These are phyloP conservation scores for Chymomyza fuscimana DNA, from an alignment of 2,888 invertebrate genomes.

Conservation along the genomic window DNA sequence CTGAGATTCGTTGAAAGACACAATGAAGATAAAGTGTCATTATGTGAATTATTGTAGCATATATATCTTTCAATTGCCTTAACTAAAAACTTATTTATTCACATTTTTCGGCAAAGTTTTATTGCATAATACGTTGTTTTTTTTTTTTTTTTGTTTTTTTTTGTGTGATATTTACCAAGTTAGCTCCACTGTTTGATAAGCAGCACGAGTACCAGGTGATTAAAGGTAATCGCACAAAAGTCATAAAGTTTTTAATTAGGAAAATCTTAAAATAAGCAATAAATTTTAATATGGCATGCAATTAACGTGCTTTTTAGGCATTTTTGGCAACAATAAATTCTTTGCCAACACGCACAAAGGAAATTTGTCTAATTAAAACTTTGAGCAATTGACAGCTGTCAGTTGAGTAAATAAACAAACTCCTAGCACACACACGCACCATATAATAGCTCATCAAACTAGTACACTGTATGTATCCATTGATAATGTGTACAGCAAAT, in stretches of 20 bases:
- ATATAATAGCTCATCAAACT: slow-evolving; percentile 38
- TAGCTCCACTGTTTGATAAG: background rate
- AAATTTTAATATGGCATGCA: background rate
- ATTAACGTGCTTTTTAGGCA: background rate
- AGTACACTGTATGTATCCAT: slow-evolving; percentile 15
- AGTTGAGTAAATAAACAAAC: slow-evolving; percentile 52
- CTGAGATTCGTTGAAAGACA: slow-evolving; percentile 24
- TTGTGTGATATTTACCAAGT: background rate
- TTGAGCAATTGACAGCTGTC: slow-evolving; percentile 16
- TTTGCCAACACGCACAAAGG: slow-evolving; percentile 14
- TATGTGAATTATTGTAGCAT: slow-evolving; percentile 11
- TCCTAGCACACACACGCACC: slow-evolving; percentile 20
- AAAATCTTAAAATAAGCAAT: background rate
- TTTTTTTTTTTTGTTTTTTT: background rate
- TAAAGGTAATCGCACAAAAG: background rate
- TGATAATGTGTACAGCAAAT: slow-evolving; percentile 9
- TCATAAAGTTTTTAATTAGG: background rate
- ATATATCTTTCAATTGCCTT: slow-evolving; percentile 3
- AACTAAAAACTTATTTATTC: background rate
- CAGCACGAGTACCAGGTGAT: background rate
- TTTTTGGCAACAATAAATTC: background rate
- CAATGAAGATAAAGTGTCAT: slow-evolving; percentile 19
- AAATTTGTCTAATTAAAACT: slow-evolving; percentile 46
- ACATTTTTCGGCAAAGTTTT: background rate
- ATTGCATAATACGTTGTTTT: background rate